These are phyloP conservation scores for Oxycera nigricornis DNA, from an alignment of 2,888 invertebrate genomes.

Conservation along the genomic window DNA sequence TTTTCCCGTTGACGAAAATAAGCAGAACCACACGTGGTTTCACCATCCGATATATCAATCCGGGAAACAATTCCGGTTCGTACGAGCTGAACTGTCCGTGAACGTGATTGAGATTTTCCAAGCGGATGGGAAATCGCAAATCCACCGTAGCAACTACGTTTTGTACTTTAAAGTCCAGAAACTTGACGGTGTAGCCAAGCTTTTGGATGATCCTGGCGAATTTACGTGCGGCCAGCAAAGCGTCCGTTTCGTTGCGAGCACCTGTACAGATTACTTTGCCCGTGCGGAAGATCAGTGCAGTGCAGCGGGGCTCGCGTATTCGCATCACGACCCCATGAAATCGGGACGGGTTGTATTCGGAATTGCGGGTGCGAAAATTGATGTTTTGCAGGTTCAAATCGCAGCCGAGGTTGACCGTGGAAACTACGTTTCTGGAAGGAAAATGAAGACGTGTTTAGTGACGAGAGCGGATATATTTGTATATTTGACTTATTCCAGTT, in stretches of 20 bases:
- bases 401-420: constrained; percentile 78
- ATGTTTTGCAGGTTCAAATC: constrained; percentile 76
- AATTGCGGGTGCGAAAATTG: constrained; percentile 80
- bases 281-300: constrained; percentile 74
- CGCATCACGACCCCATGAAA: constrained; percentile 86
- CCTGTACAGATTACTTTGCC: constrained; percentile 86
- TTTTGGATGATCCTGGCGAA: constrained; percentile 84
- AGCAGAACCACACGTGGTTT: constrained; percentile 93
- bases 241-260: constrained; percentile 78
- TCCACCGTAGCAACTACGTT: constrained; percentile 80
- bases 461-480: too few species aligned
- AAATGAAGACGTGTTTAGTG: too few species aligned
- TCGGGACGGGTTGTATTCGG: constrained; percentile 82
- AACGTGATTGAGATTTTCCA: constrained; percentile 75
- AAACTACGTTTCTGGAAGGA: constrained; percentile 80
- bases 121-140: constrained; percentile 74
- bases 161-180: constrained; percentile 79
- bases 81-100: constrained; percentile 86
- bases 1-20: constrained; percentile 99
- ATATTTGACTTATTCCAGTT: too few species aligned
- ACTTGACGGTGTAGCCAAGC: constrained; percentile 78
- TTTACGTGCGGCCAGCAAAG: constrained; percentile 78
- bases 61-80: constrained; percentile 98
- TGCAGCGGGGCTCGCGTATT: constrained; percentile 78
- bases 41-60: constrained; percentile 97